A percentile compares a stretch with the other conserved stretches of the same genome.
Evolutionary conservation across 1,140 invertebrate genomes (phyloP).

Genomic region (Muscidifurax raptorellus): DNA sequence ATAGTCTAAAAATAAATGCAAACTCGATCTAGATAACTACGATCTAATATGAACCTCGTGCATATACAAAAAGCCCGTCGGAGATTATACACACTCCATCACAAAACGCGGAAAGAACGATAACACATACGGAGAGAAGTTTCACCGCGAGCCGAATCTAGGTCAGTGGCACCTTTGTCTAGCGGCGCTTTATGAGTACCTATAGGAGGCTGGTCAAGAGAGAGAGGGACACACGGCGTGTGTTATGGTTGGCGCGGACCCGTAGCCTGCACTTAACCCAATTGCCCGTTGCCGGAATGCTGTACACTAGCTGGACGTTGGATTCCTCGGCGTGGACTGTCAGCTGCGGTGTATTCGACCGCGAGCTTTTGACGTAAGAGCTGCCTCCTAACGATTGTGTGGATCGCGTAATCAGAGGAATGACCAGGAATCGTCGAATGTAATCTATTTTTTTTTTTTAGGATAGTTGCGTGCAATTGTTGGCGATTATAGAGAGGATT

Average conservation of each 20-base stretch:
- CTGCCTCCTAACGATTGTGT: background rate
- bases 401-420: background rate
- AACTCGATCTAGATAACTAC: background rate
- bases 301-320: background rate
- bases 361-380: slow-evolving; percentile 4
- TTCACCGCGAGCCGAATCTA: slow-evolving; percentile 56
- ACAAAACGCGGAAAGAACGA: background rate
- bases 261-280: slow-evolving; percentile 59
- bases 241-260: slow-evolving; percentile 46
- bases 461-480: too few relatives aligned
- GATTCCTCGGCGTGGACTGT: background rate
- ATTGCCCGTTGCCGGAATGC: slow-evolving; percentile 55
- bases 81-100: background rate
- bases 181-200: slow-evolving; percentile 47
- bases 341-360: background rate
- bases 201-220: slow-evolving; percentile 53
- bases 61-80: background rate
- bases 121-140: slow-evolving; percentile 26
- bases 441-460: too few relatives aligned
- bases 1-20: background rate
- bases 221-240: slow-evolving; percentile 38
- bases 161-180: slow-evolving; percentile 63
- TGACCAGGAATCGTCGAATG: too few relatives aligned
- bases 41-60: background rate
- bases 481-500: too few relatives aligned